These are phyloP conservation scores for Centroberyx gerrardi DNA, from an alignment of 2,797 vertebrate species.

Conservation along the genomic window DNA sequence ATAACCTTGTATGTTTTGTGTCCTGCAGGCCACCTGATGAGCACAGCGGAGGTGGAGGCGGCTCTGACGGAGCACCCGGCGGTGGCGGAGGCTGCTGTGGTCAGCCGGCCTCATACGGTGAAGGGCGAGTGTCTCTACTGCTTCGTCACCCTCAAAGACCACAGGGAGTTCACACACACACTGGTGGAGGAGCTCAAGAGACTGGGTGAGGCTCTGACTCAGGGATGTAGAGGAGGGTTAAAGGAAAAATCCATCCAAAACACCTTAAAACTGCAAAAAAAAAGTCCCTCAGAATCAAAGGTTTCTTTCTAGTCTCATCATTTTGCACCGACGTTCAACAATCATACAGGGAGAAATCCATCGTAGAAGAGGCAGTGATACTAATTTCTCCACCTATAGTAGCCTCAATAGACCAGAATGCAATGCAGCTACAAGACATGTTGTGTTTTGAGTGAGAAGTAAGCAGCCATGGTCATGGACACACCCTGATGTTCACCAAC, in stretches of 20 bases:
- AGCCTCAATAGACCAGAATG: no score
- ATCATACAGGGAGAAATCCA: no score
- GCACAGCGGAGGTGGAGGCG: conserved; percentile 88
- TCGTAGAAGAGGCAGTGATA: no score
- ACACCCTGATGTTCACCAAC: no score
- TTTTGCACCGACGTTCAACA: no score
- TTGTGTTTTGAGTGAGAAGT: no score
- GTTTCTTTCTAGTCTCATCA: no score
- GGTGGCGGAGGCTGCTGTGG: conserved; percentile 84
- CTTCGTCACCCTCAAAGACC: conserved; percentile 86
- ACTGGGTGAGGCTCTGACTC: conserved; percentile 74
- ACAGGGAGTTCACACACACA: conserved; percentile 76
- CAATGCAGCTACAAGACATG: no score
- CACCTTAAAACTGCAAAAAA: background rate
- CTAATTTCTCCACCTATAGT: no score
- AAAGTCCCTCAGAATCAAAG: no score
- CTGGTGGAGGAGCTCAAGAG: conserved; percentile 85
- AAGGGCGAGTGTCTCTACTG: conserved; percentile 89
- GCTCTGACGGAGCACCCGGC: conserved; percentile 81
- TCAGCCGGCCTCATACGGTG: conserved; percentile 83
- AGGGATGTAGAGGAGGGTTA: background rate
- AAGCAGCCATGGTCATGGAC: no score
- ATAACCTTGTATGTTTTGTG: background rate
- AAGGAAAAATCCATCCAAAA: background rate
- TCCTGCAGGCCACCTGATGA: conserved; percentile 86